These are phyloP conservation scores for Microdon myrmicae DNA, from an alignment of 2,888 invertebrate genomes.

Conservation along the genomic window DNA sequence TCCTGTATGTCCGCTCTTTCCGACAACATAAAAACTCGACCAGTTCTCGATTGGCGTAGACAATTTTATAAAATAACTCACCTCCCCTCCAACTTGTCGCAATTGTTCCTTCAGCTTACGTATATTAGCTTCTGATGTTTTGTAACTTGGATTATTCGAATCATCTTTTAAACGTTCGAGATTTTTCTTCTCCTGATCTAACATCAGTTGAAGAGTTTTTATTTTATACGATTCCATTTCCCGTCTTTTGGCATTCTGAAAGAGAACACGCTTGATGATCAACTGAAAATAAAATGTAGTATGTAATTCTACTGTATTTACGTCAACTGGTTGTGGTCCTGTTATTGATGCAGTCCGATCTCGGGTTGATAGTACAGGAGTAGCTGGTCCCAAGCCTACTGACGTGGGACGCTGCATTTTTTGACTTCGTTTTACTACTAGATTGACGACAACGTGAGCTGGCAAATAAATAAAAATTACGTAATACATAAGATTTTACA, in stretches of 20 bases:
- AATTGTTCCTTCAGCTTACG: constrained; percentile 65
- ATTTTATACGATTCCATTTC: constrained; percentile 86
- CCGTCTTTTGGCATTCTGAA: constrained; percentile 83
- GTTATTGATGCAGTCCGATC: constrained; percentile 75
- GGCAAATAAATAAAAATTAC: constrained; percentile 55
- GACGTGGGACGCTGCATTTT: constrained; percentile 67
- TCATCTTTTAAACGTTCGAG: constrained; percentile 77
- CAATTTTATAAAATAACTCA: no score
- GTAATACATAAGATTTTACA: background rate
- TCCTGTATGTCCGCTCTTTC: no score
- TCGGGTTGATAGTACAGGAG: constrained; percentile 67
- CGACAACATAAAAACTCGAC: no score
- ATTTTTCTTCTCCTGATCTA: constrained; percentile 86
- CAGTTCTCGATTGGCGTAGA: no score
- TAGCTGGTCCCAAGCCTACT: constrained; percentile 69
- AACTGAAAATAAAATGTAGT: background rate
- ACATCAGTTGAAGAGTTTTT: constrained; percentile 87
- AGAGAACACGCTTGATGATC: constrained; percentile 4
- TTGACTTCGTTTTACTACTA: constrained; percentile 75
- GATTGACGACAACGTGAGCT: constrained; percentile 76
- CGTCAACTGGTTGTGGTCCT: constrained; percentile 88
- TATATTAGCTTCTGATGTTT: constrained; percentile 65
- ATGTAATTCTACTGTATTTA: constrained; percentile 69
- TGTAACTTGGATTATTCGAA: constrained; percentile 62
- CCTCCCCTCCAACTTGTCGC: constrained; percentile 66